Evolutionary conservation across 1,140 invertebrate species (phyloP), one percentile per base, ranked within the genome.

Genomic region (Drosophila triauraria): DNA sequence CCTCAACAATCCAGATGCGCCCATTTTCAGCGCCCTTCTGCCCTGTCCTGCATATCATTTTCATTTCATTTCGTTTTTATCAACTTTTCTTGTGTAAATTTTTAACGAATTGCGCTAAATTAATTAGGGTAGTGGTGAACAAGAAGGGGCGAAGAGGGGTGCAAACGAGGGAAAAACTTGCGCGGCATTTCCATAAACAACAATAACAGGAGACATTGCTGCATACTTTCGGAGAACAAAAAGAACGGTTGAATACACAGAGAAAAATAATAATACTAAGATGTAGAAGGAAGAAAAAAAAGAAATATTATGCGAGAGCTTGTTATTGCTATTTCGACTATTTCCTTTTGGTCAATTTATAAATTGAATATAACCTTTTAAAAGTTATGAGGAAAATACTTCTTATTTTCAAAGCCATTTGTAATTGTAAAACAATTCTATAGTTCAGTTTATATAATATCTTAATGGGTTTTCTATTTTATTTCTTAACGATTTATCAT

Each of bases 21-120:
- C 65, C 70, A 74, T 87, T 80, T 83, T 54, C 71, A 27, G 38
- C 20, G 17, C 30, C 23, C 17, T 35, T 9, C 8, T 35, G 12
- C 6, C 51, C 17, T 13, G 51, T 10, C 32, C 42, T 46, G 71
- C 75, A 82, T 48, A 71, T 72, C 38, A 69, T 80, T 83, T 87
- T 76, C 78, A 69, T 72, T 64, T 64, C 61, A 20, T 85, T 75
- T 54, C 35, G 32, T 56, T 56, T 54, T 88, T 69, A 74, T 71
- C 56, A 64, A 62, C 35, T 62, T 74, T 85, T 59, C 44, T 84
- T 79, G 42, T 78, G 71, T 75, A 25, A 70, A 71, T 80, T 90
- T 84, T 65, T 71, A 63, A 53, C 58, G 61, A 71, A 85, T 76
- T 72, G 77, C 68, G 68, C 61, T 47, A 84, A 84, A 87, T 87